Base-by-base conservation (phyloP, 2,888 invertebrate species). In the Melikaiella ostensackeni region DNA sequence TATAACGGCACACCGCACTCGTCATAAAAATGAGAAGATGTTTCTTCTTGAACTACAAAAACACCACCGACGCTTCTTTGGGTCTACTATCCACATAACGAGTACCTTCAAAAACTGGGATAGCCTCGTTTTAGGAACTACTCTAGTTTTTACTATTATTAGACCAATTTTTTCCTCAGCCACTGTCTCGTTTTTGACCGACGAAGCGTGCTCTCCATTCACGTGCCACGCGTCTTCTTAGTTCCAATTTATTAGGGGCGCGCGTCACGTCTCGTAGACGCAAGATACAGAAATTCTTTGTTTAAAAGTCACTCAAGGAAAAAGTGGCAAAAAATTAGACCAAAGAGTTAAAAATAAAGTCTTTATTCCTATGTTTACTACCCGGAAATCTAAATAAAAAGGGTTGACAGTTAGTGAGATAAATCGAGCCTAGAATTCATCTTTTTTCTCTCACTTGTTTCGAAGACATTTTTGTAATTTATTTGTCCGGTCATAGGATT, bases 61-160 rank as follows among this genome's bases (percentile, higher is more conserved):
- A 83, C 73, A 30, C 63, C 74, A 73, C 75, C 38, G 78, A 21
- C 74, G 61, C 78, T 78, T 77, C 77, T 83, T 80, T 77, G 21
- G 76, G 70, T 9, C 73, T 21, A 76, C 77, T 24, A 50, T 50
- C 46, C 11, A 19, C 30, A 75, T 80, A 79, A 79, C 80, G 77
- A 80, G 79, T 80, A 80, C 21, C 57, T 75, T 80, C 75, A 77
- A 76, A 77, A 78, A 78, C 76, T 59, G 64, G 73, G 76, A 78
- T 76, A 80, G 76, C 77, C 78, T 84, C 83, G 80, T 83, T 81
- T 83, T 80, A 81, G 46, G 63, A 79, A 57, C 80, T 86, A 86
- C 87, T 89, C 87, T 80, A 89, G 84, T 90, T 90, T 91, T 90
- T 89, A 88, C 88, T 87, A 89, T 90, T 90, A 90, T 89, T 90